Conservation (phyloP, 2,888 invertebrate genomes). For the Xanthia icteritia region DNA sequence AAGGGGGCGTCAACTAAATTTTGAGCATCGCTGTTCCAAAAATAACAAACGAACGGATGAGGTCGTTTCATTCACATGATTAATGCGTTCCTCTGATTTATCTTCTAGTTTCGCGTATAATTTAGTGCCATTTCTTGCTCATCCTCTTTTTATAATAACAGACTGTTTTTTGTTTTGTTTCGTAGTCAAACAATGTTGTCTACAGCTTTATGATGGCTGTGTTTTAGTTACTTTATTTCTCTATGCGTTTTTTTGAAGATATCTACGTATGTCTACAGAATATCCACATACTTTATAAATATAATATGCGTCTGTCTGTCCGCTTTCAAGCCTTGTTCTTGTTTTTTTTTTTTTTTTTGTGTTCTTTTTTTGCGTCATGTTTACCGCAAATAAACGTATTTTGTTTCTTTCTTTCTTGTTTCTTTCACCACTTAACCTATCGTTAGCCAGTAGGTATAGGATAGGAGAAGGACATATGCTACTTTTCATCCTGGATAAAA, state of each 20-base stretch:
- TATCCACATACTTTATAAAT: too few species aligned
- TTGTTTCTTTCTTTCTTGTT: too few species aligned
- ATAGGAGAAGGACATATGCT: neutral
- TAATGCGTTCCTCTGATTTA: conserved; percentile 70
- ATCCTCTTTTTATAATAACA: conserved; percentile 61
- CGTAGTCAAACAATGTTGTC: conserved; percentile 63
- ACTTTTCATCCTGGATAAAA: neutral
- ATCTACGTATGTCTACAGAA: neutral
- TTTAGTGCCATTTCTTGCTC: conserved; percentile 64
- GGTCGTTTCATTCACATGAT: conserved; percentile 71
- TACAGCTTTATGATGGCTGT: conserved; percentile 55
- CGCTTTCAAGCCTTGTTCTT: neutral
- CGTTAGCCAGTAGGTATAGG: neutral
- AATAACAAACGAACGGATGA: conserved; percentile 64
- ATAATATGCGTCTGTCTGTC: neutral
- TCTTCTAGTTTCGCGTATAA: conserved; percentile 67
- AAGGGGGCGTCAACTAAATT: conserved; percentile 35
- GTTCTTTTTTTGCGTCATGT: too few species aligned
- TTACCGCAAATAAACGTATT: too few species aligned
- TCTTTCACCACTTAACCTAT: neutral
- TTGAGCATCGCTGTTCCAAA: conserved; percentile 61
- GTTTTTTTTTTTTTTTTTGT: too few species aligned
- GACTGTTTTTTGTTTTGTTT: conserved; percentile 54
- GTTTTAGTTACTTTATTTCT: conserved; percentile 37
- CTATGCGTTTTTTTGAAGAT: conserved; percentile 13